These are phyloP conservation scores for Palythoa grandiflora DNA, from an alignment of 92 coral and sea anemone genomes.

Conservation along the genomic window DNA sequence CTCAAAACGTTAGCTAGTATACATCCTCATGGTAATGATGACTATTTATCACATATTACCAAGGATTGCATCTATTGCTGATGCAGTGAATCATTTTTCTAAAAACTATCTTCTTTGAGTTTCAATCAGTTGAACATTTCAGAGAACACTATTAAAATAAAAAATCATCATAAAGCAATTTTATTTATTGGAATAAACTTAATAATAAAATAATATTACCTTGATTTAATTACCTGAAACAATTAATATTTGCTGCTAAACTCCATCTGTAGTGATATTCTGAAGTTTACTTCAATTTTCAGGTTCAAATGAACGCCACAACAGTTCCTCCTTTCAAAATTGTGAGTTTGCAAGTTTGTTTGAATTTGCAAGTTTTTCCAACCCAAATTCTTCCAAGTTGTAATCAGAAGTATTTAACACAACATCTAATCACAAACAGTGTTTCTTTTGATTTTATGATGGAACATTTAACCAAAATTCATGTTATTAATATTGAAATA, in stretches of 20 bases:
- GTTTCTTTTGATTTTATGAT: background rate
- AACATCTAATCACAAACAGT: background rate
- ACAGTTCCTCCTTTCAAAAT: slow-evolving; percentile 43
- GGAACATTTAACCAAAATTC: too few species aligned
- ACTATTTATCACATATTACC: too few species aligned
- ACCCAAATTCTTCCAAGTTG: background rate
- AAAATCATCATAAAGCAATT: background rate
- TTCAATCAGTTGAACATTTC: background rate
- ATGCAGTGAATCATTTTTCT: too few species aligned
- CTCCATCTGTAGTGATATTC: background rate
- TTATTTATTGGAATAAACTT: background rate
- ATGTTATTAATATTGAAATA: too few species aligned
- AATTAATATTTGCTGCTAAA: background rate
- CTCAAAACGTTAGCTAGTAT: background rate
- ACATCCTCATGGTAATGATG: too few species aligned
- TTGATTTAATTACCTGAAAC: background rate
- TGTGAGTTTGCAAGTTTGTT: slow-evolving; percentile 46
- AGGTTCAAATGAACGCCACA: slow-evolving; percentile 37
- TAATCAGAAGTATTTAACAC: background rate
- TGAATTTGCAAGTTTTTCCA: slow-evolving; percentile 29
- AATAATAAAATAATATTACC: background rate
- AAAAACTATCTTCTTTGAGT: too few species aligned
- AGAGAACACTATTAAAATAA: background rate
- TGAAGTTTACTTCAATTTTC: slow-evolving; percentile 25
- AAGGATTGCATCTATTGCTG: too few species aligned